Conservation (phyloP, 2,888 invertebrate genomes). For the Hyposoter didymator region DNA sequence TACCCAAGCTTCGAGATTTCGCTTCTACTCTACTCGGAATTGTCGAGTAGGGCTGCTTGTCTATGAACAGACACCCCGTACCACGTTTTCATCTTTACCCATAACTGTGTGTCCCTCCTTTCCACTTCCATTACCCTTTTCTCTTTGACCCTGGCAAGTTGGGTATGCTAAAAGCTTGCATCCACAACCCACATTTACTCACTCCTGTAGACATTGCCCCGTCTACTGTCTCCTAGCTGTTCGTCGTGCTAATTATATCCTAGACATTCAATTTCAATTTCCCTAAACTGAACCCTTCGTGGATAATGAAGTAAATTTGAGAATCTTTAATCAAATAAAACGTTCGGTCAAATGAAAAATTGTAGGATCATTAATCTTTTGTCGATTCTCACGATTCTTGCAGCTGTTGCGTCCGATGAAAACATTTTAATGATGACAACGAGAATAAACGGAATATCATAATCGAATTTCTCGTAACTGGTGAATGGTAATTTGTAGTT, state of each 20-base stretch:
- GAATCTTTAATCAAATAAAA: no score
- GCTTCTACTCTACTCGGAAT: slow-evolving; percentile 44
- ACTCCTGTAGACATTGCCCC: background rate
- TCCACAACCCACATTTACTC: slow-evolving; percentile 50
- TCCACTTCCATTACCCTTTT: slow-evolving; percentile 63
- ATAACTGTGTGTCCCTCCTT: background rate
- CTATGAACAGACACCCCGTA: slow-evolving; percentile 23
- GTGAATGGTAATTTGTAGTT: no score
- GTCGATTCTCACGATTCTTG: background rate
- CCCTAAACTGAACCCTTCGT: slow-evolving; percentile 11
- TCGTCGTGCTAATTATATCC: slow-evolving; percentile 34
- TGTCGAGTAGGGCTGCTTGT: slow-evolving; percentile 11
- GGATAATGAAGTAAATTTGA: background rate
- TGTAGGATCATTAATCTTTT: background rate
- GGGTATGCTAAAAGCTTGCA: slow-evolving; percentile 66
- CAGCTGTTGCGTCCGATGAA: background rate
- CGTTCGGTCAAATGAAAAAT: background rate
- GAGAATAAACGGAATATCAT: background rate
- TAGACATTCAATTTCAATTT: slow-evolving; percentile 18
- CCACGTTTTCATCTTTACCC: slow-evolving; percentile 35
- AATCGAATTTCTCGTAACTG: no score
- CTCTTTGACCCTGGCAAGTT: slow-evolving; percentile 62
- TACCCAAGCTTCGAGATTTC: slow-evolving; percentile 56
- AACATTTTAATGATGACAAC: background rate
- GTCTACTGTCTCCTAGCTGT: background rate